Percentiles rank a stretch among this genome's conserved stretches.
Conservation (phyloP, 1,140 invertebrate species). For the Saccostrea cuccullata region DNA sequence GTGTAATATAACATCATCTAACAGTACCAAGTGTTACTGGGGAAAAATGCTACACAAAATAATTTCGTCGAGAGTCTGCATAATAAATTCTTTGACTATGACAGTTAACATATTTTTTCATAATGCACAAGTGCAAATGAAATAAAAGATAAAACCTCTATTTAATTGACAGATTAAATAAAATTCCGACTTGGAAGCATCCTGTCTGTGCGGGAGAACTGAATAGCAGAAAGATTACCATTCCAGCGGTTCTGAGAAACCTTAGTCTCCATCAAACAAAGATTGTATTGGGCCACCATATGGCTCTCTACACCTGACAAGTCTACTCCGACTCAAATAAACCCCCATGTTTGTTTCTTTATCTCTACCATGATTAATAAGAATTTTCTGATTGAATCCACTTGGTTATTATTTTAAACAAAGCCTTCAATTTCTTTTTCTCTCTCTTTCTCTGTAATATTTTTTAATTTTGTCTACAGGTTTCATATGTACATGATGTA, state of each 20-base stretch:
- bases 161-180: slow-evolving; percentile 23
- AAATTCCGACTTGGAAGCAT: slow-evolving; percentile 17
- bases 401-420: background rate
- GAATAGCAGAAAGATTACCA: slow-evolving; percentile 29
- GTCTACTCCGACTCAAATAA: slow-evolving; percentile 22
- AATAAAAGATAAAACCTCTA: slow-evolving; percentile 8
- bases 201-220: background rate
- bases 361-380: slow-evolving; percentile 4
- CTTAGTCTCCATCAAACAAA: slow-evolving; percentile 30
- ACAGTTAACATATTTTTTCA: background rate
- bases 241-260: slow-evolving; percentile 31
- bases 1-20: background rate
- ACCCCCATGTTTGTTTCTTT: slow-evolving; percentile 34
- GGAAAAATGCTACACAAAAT: background rate
- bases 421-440: background rate
- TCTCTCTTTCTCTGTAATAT: background rate
- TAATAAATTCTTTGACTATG: background rate
- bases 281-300: slow-evolving; percentile 30
- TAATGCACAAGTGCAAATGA: slow-evolving; percentile 20
- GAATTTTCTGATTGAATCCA: slow-evolving; percentile 1
- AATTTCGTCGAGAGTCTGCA: background rate
- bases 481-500: background rate
- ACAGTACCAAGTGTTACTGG: background rate
- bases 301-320: slow-evolving; percentile 26
- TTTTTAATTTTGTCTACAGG: background rate